Evolutionary conservation across 2,888 invertebrate genomes (phyloP), one percentile per base, ranked within the genome.

Genomic region (Sphaeridia pumilis): DNA sequence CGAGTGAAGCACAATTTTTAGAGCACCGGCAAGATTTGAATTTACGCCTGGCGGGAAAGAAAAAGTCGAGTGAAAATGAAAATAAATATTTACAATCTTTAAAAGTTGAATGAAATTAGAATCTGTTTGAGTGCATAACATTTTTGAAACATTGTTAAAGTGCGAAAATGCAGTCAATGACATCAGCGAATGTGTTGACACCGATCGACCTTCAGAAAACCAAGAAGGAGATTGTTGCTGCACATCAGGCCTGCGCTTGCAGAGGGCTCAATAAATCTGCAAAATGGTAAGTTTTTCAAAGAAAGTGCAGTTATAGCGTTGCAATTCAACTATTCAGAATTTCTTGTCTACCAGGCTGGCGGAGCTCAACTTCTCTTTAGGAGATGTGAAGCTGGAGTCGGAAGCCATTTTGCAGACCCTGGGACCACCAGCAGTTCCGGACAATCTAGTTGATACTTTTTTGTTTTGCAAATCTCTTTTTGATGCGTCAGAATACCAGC

Each of bases 401-500:
- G n/a, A n/a, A n/a, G 51, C 54, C 3, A 38, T 52, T 7, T 52
- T 54, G 20, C 58, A 56, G 25, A 57, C 63, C 4, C 21, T 21
- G 1, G 31, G 38, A 5, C 56, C 64, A 21, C 54, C 63, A 36
- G 67, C 70, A 38, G 54, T 58, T 35, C 58, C 61, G 7, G 59
- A 62, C 25, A 78, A 81, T 52, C 85, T 87, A 64, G 75, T 76
- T 58, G 85, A 86, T 67, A 73, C 75, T 24, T 92, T 86, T 69
- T 76, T 78, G 36, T 70, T 92, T 60, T 87, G 88, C 0, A 89
- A 87, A 70, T 82, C 84, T 58, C 92, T 87, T 69, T 92, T 90
- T 68, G 89, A 93, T 71, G 75, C 84, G 41, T 84, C 86, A 65
- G 94, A 95, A 70, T 94, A 89, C 70, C 89, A 90, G 66, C 76